Evolutionary conservation across 2,888 invertebrate genomes (phyloP).

Genomic region (Ariolimax columbianus): DNA sequence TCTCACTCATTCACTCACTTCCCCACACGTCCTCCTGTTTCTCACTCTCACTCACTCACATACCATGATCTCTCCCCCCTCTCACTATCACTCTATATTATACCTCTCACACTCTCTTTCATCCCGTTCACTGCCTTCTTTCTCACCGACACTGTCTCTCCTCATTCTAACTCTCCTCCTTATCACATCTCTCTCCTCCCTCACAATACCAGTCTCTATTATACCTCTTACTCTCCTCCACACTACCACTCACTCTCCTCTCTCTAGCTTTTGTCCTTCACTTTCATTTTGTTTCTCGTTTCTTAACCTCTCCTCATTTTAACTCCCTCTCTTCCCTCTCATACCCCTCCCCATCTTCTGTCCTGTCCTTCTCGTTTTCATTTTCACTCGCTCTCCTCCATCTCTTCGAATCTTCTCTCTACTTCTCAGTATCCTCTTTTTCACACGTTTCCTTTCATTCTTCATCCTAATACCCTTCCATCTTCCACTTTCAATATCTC

Average conservation of each 20-base stretch:
- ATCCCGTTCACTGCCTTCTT: too few relatives aligned
- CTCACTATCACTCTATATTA: too few relatives aligned
- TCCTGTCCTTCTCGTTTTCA: not conserved
- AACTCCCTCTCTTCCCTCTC: not conserved
- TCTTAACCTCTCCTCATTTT: not conserved
- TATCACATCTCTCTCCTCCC: not conserved
- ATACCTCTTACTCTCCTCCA: slow-evolving; percentile 22
- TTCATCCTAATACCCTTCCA: too few relatives aligned
- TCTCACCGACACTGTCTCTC: not conserved
- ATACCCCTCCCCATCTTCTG: too few relatives aligned
- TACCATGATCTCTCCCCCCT: too few relatives aligned
- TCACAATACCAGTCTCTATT: not conserved
- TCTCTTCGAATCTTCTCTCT: slow-evolving; percentile 11
- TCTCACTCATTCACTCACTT: too few relatives aligned
- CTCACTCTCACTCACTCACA: too few relatives aligned
- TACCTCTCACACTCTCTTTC: too few relatives aligned
- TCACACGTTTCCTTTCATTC: slow-evolving; percentile 24
- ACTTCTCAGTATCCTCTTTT: not conserved
- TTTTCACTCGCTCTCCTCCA: not conserved
- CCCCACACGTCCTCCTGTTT: too few relatives aligned
- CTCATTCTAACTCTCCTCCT: not conserved
- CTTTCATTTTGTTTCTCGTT: not conserved
- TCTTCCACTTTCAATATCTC: too few relatives aligned
- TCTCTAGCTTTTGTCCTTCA: not conserved
- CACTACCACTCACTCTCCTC: not conserved